Conservation (phyloP, 2,113 vertebrate species). For the Trochalopteron elliotii region DNA sequence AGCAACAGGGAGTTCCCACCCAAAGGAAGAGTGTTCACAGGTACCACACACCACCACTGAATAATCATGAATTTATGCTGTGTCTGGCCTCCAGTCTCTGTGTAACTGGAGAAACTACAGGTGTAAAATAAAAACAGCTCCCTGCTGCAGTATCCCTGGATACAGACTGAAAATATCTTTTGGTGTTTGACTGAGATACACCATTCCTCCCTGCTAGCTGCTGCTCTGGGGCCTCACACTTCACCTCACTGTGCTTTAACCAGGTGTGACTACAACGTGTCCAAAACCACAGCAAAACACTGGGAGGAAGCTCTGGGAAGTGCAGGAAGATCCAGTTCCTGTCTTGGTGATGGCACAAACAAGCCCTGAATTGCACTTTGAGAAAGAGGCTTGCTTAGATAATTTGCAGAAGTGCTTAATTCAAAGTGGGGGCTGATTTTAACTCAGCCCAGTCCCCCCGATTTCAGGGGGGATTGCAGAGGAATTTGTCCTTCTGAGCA, state of each 20-base stretch:
- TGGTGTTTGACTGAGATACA: not conserved
- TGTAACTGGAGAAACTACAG: not conserved
- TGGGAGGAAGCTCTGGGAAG: not conserved
- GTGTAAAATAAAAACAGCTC: not conserved
- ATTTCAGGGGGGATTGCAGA: not conserved
- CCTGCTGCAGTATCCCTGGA: not conserved
- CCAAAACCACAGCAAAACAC: not conserved
- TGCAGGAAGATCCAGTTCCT: not conserved
- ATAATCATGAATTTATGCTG: not conserved
- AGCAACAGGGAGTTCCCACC: not conserved
- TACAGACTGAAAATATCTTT: not conserved
- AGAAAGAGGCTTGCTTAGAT: not conserved
- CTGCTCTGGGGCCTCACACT: not conserved
- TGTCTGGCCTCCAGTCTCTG: not conserved
- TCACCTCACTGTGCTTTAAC: not conserved
- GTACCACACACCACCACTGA: not conserved
- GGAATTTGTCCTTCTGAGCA: not conserved
- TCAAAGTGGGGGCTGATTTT: not conserved
- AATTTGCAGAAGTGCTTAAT: not conserved
- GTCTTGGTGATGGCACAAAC: not conserved
- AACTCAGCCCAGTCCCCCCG: not conserved
- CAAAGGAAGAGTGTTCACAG: not conserved
- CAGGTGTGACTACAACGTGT: accelerated
- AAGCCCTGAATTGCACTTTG: not conserved
- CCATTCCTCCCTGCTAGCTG: too few relatives aligned